Base-by-base conservation (phyloP, 2,888 invertebrate genomes). In the Chalcosyrphus nemorum region DNA sequence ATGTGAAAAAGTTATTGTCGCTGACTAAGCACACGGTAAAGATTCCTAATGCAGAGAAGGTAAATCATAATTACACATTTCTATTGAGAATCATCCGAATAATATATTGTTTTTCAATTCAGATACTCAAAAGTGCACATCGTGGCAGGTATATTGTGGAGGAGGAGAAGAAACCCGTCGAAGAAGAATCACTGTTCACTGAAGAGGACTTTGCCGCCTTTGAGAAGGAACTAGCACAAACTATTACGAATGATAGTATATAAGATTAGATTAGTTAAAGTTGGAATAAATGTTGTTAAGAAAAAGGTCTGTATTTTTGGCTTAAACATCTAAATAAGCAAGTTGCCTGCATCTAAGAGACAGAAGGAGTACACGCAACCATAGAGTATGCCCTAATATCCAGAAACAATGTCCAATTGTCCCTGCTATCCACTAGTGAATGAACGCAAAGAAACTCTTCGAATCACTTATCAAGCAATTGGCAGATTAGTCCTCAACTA, bases 201-300 rank as follows among this genome's bases (percentile, higher is more conserved):
- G 84, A 84, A 21, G 80, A 78, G 35, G 84, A 84, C 19, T 84
- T 84, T 15, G 80, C 74, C 0, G 74, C 63, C 1, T 84, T 84
- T 32, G 84, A 78, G 45, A 80, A 70, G 21, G 84, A 84, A n/a
- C 38, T 84, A 2, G 84, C 56, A 2, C n/a, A 41, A 11, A 82
- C 57, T 41, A 45, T 74, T 11, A n/a, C n/a, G n/a, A n/a, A n/a
- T n/a, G n/a, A n/a, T n/a, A n/a, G n/a, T n/a, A n/a, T n/a, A n/a
- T n/a, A 43, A 38, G 35, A 24, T 13, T 35, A 4, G 2, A n/a
- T 0, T 2, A 17, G 15, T 52, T 24, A 0, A 11, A 19, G 19
- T 35, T 50, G 27, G 15, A 15, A 43, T 63, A 41, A 52, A 41
- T 32, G n/a, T 43, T 63, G 4, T 2, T 24, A 24, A 24, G 24